Percentiles rank a stretch among this genome's conserved stretches.
These are phyloP conservation scores for Drosophila teissieri DNA, from an alignment of 1,140 invertebrate species.

Conservation along the genomic window DNA sequence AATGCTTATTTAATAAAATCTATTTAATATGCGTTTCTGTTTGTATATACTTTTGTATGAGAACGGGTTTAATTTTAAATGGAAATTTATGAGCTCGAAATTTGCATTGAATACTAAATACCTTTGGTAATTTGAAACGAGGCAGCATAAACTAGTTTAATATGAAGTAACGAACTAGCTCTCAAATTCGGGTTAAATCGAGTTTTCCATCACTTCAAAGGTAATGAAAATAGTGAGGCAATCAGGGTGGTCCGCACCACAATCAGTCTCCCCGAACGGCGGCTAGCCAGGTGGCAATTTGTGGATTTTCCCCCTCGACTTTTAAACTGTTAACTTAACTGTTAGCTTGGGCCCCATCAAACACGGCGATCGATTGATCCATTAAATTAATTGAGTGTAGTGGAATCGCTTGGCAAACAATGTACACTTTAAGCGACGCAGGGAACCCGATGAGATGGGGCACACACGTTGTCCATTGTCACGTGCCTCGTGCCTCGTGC, in stretches of 20 bases:
- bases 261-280: not conserved
- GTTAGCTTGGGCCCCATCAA: constrained; percentile 33
- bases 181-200: not conserved
- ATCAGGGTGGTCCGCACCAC: not conserved
- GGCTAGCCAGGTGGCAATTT: constrained; percentile 47
- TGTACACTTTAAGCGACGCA: constrained; percentile 21
- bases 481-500: constrained; percentile 63
- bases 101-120: constrained; percentile 25
- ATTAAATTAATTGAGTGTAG: constrained; percentile 81
- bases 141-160: constrained; percentile 14
- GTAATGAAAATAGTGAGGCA: not conserved
- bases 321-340: constrained; percentile 46
- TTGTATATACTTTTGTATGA: constrained; percentile 14
- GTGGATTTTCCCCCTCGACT: constrained; percentile 25
- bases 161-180: constrained; percentile 18
- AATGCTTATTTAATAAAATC: not conserved
- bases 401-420: constrained; percentile 65
- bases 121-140: constrained; percentile 28
- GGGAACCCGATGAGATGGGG: not conserved
- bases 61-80: constrained; percentile 26
- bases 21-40: constrained; percentile 9
- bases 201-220: constrained; percentile 9
- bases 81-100: constrained; percentile 51
- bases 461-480: constrained; percentile 46
- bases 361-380: constrained; percentile 70